These are phyloP conservation scores for Romanogobio albipinnatus DNA, from an alignment of 2,113 vertebrate species.

Conservation along the genomic window DNA sequence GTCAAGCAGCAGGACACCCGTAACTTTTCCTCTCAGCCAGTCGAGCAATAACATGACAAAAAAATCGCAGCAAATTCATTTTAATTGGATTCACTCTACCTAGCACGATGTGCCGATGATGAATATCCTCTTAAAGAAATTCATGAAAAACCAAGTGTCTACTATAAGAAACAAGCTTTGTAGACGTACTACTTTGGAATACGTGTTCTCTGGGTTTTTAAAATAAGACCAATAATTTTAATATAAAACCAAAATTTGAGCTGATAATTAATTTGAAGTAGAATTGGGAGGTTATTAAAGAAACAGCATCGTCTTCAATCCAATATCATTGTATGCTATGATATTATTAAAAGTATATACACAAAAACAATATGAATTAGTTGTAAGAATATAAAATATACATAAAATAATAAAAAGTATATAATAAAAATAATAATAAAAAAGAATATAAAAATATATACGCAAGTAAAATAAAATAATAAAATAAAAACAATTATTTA, in stretches of 20 bases:
- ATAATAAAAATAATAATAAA: neutral
- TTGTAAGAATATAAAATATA: neutral
- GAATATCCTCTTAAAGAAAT: neutral
- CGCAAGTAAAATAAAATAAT: neutral
- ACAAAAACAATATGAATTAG: neutral
- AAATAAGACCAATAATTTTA: too few relatives aligned
- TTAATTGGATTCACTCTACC: slow-evolving; percentile 38
- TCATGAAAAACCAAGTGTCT: slow-evolving; percentile 9
- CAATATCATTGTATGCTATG: neutral
- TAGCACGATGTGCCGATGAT: neutral
- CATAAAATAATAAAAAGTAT: neutral
- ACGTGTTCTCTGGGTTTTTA: neutral
- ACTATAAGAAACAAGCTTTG: slow-evolving; percentile 19
- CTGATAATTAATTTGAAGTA: neutral
- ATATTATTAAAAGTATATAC: neutral
- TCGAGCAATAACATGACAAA: neutral
- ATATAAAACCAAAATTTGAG: neutral
- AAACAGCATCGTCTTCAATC: neutral
- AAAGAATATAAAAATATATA: neutral
- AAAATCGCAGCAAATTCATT: neutral
- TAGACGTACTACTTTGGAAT: neutral
- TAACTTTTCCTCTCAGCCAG: slow-evolving; percentile 59
- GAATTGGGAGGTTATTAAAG: neutral
- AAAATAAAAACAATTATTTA: neutral
- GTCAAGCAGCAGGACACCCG: slow-evolving; percentile 56